Percentiles rank a stretch among this genome's conserved stretches.
Conservation (phyloP, 1,140 invertebrate genomes). For the Sycophaga agraensis region DNA sequence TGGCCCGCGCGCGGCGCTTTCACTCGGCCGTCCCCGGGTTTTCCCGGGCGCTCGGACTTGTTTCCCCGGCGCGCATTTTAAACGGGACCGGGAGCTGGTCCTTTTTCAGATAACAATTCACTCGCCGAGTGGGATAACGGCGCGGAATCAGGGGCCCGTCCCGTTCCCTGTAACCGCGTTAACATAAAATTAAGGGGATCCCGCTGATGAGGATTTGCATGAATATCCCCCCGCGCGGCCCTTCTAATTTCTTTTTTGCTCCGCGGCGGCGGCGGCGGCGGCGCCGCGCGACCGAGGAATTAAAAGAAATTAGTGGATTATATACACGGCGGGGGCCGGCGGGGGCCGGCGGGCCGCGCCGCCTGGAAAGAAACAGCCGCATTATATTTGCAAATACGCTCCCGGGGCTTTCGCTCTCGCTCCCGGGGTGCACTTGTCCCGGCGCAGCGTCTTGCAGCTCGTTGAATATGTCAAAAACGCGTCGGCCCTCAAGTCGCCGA, state of each 20-base stretch:
- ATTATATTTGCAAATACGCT: conserved; percentile 26
- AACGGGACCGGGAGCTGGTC: too few relatives aligned
- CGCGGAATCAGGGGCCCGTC: too few relatives aligned
- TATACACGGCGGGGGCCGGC: too few relatives aligned
- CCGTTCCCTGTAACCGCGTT: too few relatives aligned
- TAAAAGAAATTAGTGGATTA: conserved; percentile 13
- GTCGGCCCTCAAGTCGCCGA: conserved; percentile 8
- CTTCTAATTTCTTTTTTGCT: conserved; percentile 9
- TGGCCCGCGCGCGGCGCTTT: too few relatives aligned
- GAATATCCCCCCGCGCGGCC: background rate
- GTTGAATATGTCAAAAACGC: conserved; percentile 33
- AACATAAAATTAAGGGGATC: too few relatives aligned
- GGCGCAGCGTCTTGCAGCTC: conserved; percentile 10
- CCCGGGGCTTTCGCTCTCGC: background rate
- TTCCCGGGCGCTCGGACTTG: too few relatives aligned
- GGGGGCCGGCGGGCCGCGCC: too few relatives aligned
- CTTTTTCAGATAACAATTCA: too few relatives aligned
- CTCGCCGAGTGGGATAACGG: too few relatives aligned
- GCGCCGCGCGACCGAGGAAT: background rate
- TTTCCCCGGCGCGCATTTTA: too few relatives aligned
- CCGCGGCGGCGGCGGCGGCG: background rate
- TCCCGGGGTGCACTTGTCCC: background rate
- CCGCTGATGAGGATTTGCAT: conserved; percentile 18
- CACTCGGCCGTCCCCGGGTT: too few relatives aligned
- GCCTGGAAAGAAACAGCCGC: conserved; percentile 10